Evolutionary conservation across 1,140 invertebrate genomes (phyloP).

Genomic region (Penaeus indicus): DNA sequence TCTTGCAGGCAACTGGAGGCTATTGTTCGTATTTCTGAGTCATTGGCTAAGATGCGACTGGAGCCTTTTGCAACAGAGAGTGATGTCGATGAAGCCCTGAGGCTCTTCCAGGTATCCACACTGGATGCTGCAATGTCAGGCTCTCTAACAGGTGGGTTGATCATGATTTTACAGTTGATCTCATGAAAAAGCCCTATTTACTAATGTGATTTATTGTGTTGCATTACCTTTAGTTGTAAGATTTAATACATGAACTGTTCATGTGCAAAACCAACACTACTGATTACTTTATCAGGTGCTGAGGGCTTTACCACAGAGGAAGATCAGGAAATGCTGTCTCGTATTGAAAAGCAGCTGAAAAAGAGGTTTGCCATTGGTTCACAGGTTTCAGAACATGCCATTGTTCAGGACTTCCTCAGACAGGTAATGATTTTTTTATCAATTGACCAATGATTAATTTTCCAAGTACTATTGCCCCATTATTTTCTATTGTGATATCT

Average conservation of each 20-base stretch:
- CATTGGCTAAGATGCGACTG: conserved; percentile 98
- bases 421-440: conserved; percentile 73
- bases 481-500: not conserved
- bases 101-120: conserved; percentile 99
- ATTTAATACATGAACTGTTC: not conserved
- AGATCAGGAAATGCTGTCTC: conserved; percentile 89
- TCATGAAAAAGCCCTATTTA: too few species aligned
- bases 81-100: conserved; percentile 96
- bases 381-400: conserved; percentile 94
- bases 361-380: conserved; percentile 94
- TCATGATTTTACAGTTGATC: too few species aligned
- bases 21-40: conserved; percentile 95
- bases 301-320: conserved; percentile 97
- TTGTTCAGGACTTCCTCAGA: conserved; percentile 92
- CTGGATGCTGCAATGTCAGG: conserved; percentile 95
- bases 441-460: not conserved
- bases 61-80: conserved; percentile 90
- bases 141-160: conserved; percentile 76
- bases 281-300: conserved; percentile 78
- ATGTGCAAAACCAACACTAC: not conserved
- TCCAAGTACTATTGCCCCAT: not conserved
- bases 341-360: conserved; percentile 96
- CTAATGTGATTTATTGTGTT: not conserved
- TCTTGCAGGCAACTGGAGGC: conserved; percentile 91
- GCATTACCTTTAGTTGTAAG: not conserved